Percentiles rank a stretch among this genome's conserved stretches.
Conservation (phyloP, 2,113 vertebrate genomes). For the Apodemus sylvaticus region DNA sequence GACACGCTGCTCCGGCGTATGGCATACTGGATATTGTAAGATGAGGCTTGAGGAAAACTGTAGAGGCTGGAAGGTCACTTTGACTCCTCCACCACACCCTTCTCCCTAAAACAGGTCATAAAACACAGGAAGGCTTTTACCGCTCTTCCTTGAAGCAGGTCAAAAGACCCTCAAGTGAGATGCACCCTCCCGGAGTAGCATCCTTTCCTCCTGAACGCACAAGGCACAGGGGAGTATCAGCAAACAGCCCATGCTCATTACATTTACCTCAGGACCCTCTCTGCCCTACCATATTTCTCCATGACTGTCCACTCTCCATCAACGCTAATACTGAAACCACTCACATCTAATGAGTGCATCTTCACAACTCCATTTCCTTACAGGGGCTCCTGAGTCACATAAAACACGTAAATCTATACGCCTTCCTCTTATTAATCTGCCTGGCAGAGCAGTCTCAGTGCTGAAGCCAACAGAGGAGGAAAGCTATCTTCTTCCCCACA, state of each 20-base stretch:
- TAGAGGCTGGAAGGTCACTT: background rate
- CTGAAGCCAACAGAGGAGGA: background rate
- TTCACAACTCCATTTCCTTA: background rate
- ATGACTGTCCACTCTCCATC: background rate
- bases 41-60: background rate
- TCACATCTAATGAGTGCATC: background rate
- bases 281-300: background rate
- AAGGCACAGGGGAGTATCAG: background rate
- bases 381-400: background rate
- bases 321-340: background rate
- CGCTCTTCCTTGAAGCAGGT: background rate
- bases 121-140: background rate
- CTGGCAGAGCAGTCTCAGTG: background rate
- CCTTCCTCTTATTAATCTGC: background rate
- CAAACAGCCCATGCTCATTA: background rate
- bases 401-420: background rate
- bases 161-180: background rate
- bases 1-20: background rate
- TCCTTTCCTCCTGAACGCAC: background rate
- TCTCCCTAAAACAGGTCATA: background rate
- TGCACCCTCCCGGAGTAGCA: background rate
- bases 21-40: background rate
- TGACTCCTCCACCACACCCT: background rate
- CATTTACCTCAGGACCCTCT: background rate
- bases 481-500: background rate